phyloP scores from a whole-genome alignment of 2,888 invertebrate species.

The Ochropleura plecta region DNA sequence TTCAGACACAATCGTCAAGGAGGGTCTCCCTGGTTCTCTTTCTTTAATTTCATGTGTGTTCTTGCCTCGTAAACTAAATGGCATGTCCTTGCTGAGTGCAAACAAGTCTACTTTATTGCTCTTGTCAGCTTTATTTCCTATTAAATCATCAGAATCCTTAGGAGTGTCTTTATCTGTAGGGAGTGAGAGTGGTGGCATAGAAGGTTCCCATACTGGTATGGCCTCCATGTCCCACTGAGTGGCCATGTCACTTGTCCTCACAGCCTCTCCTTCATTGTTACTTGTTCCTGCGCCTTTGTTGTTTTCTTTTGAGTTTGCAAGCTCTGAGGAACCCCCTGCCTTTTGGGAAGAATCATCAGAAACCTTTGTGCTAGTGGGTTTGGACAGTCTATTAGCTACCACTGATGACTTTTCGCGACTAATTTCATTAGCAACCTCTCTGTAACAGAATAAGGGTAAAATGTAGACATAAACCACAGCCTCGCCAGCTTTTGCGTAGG shows the following conservation, averaged over 20 bases:
- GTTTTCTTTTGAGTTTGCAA: conserved; percentile 56
- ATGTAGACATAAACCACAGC: background rate
- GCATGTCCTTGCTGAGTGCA: conserved; percentile 88
- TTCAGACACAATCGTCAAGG: conserved; percentile 83
- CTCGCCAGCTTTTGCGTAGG: no score
- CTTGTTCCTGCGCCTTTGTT: conserved; percentile 57
- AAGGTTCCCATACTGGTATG: conserved; percentile 79
- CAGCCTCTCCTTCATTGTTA: conserved; percentile 52
- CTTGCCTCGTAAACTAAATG: conserved; percentile 81
- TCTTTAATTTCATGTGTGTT: conserved; percentile 66
- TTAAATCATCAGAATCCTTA: conserved; percentile 72
- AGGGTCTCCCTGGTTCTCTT: conserved; percentile 71
- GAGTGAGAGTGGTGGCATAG: conserved; percentile 76
- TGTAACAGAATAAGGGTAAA: conserved; percentile 56
- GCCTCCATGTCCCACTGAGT: conserved; percentile 83
- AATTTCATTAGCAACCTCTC: conserved; percentile 85
- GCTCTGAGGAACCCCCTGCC: conserved; percentile 39
- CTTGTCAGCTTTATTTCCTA: conserved; percentile 74
- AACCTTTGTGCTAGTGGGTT: conserved; percentile 62
- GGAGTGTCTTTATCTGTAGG: conserved; percentile 75
- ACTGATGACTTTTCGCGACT: conserved; percentile 82
- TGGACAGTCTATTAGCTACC: conserved; percentile 72
- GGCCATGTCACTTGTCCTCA: conserved; percentile 79
- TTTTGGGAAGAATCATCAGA: conserved; percentile 58
- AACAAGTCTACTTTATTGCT: conserved; percentile 81